These are phyloP conservation scores for Brienomyrus brachyistius DNA, from an alignment of 2,113 vertebrate species.

Conservation along the genomic window DNA sequence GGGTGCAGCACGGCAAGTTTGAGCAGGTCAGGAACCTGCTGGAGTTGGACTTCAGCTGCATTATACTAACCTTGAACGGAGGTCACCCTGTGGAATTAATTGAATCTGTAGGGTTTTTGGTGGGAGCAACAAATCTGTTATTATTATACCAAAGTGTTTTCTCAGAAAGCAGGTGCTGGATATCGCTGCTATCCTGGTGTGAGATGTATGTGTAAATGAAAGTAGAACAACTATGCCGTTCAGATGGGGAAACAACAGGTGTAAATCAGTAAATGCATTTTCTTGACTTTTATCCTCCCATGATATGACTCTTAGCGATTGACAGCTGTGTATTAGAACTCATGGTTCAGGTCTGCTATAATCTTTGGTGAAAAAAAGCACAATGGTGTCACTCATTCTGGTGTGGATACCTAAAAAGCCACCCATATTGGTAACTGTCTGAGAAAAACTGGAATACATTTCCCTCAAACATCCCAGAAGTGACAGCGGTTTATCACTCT, in stretches of 20 bases:
- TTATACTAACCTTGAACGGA: neutral
- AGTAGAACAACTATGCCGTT: neutral
- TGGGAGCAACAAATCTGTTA: neutral
- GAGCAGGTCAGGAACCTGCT: neutral
- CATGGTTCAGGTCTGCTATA: neutral
- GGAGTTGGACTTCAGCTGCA: neutral
- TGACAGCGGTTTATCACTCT: neutral
- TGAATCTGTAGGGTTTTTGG: neutral
- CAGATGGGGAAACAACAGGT: neutral
- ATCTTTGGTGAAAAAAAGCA: neutral
- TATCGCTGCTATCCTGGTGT: neutral
- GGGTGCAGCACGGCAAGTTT: neutral
- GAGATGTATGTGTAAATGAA: neutral
- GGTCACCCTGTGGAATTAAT: neutral
- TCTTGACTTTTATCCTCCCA: neutral
- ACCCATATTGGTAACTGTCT: neutral
- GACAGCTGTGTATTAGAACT: slow-evolving; percentile 7
- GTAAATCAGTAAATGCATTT: neutral
- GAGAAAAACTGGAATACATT: neutral
- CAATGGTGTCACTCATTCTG: neutral
- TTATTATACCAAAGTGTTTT: neutral
- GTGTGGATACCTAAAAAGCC: neutral
- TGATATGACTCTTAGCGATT: neutral
- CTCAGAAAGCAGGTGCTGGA: neutral
- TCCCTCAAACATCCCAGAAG: neutral